Conservation (phyloP, 2,113 vertebrate species). For the Todiramphus chloris region DNA sequence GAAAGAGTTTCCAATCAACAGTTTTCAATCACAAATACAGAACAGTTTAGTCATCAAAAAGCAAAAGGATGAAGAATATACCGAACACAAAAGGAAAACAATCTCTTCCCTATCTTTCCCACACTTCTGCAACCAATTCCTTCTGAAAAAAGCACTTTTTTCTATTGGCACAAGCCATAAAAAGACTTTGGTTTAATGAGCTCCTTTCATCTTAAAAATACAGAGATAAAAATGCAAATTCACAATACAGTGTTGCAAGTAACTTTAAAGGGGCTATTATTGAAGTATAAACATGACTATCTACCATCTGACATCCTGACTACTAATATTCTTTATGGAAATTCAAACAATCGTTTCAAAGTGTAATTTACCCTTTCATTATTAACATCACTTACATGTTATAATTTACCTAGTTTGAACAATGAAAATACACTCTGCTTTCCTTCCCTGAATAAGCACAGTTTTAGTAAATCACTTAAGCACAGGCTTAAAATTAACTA, state of each 20-base stretch:
- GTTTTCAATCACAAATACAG: conserved; percentile 35
- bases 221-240: conserved; percentile 1
- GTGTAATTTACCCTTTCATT: background rate
- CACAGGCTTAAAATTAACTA: conserved; percentile 39
- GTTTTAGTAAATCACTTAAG: conserved; percentile 47
- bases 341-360: conserved; percentile 2
- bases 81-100: background rate
- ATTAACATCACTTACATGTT: background rate
- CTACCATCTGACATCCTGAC: background rate
- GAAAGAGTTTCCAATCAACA: conserved; percentile 56
- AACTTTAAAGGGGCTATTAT: background rate
- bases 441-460: conserved; percentile 34
- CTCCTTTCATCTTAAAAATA: conserved; percentile 20
- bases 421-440: conserved; percentile 9
- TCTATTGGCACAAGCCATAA: background rate
- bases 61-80: background rate
- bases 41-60: conserved; percentile 65
- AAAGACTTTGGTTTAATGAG: background rate
- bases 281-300: background rate
- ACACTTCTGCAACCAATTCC: background rate
- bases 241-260: background rate
- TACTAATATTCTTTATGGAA: background rate
- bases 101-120: background rate
- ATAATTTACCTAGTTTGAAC: background rate
- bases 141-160: background rate